A percentile compares a stretch with the other conserved stretches of the same genome.
phyloP scores from a whole-genome alignment of 2,113 vertebrate species.

The Anas platyrhynchos region DNA sequence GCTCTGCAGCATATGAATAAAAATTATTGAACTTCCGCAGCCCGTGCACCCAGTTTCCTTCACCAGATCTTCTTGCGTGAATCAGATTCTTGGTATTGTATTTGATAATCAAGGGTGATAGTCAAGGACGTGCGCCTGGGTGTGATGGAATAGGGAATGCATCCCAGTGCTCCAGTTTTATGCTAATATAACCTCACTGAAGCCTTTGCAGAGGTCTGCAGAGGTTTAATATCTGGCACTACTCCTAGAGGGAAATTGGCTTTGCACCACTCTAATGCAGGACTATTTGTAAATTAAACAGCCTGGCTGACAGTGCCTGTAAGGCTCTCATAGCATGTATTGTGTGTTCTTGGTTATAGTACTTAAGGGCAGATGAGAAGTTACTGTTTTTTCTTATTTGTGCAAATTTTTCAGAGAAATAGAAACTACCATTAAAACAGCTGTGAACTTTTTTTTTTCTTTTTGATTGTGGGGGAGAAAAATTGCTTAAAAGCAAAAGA shows the following conservation, averaged over 20 bases:
- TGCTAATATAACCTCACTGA: background rate
- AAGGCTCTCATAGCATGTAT: background rate
- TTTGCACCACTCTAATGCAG: background rate
- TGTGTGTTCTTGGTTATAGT: background rate
- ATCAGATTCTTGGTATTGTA: background rate
- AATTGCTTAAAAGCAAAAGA: background rate
- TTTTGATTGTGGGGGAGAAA: background rate
- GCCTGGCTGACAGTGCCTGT: background rate
- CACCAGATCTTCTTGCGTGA: background rate
- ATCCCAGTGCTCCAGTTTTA: background rate
- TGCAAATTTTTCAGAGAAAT: background rate
- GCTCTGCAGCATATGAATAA: slow-evolving; percentile 31
- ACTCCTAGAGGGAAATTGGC: background rate
- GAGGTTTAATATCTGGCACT: background rate
- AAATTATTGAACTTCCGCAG: background rate
- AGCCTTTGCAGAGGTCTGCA: background rate
- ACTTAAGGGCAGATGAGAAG: background rate
- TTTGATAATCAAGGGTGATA: background rate
- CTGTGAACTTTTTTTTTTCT: background rate
- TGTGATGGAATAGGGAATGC: background rate
- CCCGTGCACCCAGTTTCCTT: background rate
- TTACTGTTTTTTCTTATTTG: background rate
- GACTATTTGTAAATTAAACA: background rate
- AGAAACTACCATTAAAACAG: background rate
- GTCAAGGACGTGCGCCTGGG: background rate